A percentile compares a stretch with the other conserved stretches of the same genome.
These are phyloP conservation scores for Platyura marginata DNA, from an alignment of 1,140 invertebrate genomes.

Conservation along the genomic window DNA sequence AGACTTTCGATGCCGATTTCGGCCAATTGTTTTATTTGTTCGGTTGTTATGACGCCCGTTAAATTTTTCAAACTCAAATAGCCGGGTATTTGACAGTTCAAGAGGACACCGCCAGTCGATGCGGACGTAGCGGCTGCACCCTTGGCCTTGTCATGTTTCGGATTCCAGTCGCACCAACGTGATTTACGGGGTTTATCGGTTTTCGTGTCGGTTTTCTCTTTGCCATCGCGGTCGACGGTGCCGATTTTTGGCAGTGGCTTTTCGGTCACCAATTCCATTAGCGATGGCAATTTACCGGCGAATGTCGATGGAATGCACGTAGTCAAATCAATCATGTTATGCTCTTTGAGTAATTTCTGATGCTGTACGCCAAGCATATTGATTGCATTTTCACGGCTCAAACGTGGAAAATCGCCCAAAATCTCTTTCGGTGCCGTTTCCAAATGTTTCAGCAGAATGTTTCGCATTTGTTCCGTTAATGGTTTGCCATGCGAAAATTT, in stretches of 20 bases:
- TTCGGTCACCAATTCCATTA: constrained; percentile 18
- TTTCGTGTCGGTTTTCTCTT: constrained; percentile 1
- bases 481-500: constrained; percentile 84
- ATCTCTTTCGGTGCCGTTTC: constrained; percentile 82
- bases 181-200: constrained; percentile 35
- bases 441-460: constrained; percentile 60
- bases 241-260: constrained; percentile 7
- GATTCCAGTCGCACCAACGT: constrained; percentile 33
- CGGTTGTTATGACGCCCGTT: constrained; percentile 28
- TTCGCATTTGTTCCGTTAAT: constrained; percentile 49
- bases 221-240: neutral
- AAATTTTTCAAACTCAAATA: constrained; percentile 34
- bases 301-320: neutral
- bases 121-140: neutral
- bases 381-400: constrained; percentile 54
- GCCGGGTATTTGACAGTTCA: too few relatives aligned
- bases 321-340: constrained; percentile 9
- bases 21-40: constrained; percentile 33
- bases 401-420: constrained; percentile 64
- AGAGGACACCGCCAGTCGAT: constrained; percentile 7
- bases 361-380: constrained; percentile 51
- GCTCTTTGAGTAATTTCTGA: constrained; percentile 38
- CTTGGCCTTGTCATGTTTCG: neutral
- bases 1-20: constrained; percentile 35
- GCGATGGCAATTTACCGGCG: constrained; percentile 13